Evolutionary conservation across 2,888 invertebrate genomes (phyloP).

Genomic region (Deilephila porcellus): DNA sequence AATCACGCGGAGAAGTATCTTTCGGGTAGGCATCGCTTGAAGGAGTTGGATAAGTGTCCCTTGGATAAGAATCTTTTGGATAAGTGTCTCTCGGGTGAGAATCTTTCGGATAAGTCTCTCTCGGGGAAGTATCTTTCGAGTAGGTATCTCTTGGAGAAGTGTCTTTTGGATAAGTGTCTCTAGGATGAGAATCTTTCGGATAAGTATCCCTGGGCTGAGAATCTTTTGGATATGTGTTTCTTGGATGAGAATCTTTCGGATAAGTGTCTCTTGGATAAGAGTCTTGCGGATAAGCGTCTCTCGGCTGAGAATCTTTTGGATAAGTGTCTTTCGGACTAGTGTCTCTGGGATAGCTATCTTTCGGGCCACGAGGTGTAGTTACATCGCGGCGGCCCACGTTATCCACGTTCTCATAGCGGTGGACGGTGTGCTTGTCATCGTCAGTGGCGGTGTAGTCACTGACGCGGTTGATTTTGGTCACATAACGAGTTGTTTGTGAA

Average conservation of each 20-base stretch:
- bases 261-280: neutral
- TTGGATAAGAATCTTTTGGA: neutral
- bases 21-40: too few species aligned
- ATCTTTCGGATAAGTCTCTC: neutral
- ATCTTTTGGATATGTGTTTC: neutral
- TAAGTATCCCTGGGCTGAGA: neutral
- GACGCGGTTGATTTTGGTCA: conserved; percentile 43
- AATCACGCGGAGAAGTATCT: conserved; percentile 36
- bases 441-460: conserved; percentile 42
- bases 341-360: neutral
- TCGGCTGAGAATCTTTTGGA: neutral
- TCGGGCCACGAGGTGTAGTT: conserved; percentile 38
- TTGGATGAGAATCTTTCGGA: neutral
- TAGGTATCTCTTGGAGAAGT: neutral
- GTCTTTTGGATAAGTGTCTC: neutral
- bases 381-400: conserved; percentile 46
- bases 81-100: neutral
- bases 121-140: neutral
- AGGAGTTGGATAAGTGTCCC: neutral
- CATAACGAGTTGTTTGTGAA: conserved; percentile 37
- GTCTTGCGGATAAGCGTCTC: neutral
- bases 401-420: conserved; percentile 46
- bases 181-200: neutral
- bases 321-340: neutral
- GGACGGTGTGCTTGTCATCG: conserved; percentile 42